phyloP scores from a whole-genome alignment of 2,888 invertebrate genomes.

The Yponomeuta evonymella region DNA sequence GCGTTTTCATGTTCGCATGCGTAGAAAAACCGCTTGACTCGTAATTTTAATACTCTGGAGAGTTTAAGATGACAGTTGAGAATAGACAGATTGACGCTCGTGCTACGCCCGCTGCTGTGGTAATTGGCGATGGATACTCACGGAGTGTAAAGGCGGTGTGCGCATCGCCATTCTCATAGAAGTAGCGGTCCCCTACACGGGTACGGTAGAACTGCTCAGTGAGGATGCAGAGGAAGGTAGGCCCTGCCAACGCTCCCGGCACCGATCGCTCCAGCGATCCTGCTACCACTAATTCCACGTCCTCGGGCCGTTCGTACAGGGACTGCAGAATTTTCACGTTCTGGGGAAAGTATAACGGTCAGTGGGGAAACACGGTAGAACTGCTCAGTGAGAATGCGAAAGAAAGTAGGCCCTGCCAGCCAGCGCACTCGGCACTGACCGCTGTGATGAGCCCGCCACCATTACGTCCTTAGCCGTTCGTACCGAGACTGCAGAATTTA shows the following conservation, averaged over 20 bases:
- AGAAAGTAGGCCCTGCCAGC: constrained; percentile 29
- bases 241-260: constrained; percentile 86
- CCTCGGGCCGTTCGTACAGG: constrained; percentile 83
- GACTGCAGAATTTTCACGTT: constrained; percentile 79
- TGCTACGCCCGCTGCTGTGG: too few relatives aligned
- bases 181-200: constrained; percentile 90
- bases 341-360: constrained; percentile 43
- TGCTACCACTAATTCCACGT: constrained; percentile 91
- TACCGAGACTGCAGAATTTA: constrained; percentile 73
- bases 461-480: constrained; percentile 80
- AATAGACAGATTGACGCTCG: too few relatives aligned
- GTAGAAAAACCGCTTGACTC: too few relatives aligned
- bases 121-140: constrained; percentile 32
- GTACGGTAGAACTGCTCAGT: constrained; percentile 92
- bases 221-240: constrained; percentile 91
- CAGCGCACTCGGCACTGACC: too few relatives aligned
- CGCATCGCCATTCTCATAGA: constrained; percentile 82
- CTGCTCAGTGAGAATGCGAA: too few relatives aligned
- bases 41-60: too few relatives aligned
- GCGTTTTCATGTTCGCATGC: too few relatives aligned
- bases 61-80: too few relatives aligned
- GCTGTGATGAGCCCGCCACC: constrained; percentile 73
- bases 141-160: constrained; percentile 80
- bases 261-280: constrained; percentile 87
- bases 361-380: constrained; percentile 16